phyloP scores from a whole-genome alignment of 2,113 vertebrate species.

The Notechis scutatus region DNA sequence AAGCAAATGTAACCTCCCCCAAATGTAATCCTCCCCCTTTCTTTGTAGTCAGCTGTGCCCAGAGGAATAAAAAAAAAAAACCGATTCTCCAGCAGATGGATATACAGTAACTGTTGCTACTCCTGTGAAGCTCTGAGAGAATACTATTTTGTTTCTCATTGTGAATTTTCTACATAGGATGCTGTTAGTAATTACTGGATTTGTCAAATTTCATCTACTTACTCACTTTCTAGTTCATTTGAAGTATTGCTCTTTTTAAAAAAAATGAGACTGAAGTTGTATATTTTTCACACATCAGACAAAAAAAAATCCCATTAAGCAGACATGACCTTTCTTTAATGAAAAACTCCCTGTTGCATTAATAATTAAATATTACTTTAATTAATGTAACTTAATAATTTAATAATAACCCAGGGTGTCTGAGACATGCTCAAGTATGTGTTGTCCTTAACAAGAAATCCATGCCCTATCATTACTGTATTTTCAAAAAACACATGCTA shows the following conservation, averaged over 20 bases:
- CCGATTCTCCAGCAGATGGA: neutral
- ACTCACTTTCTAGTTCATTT: neutral
- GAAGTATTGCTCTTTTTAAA: neutral
- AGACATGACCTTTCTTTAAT: neutral
- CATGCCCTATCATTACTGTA: neutral
- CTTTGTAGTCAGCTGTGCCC: neutral
- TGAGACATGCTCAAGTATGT: conserved; percentile 13
- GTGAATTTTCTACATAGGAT: neutral
- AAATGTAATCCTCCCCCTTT: too few species aligned
- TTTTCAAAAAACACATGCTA: neutral
- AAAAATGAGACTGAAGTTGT: neutral
- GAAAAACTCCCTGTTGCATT: conserved; percentile 3
- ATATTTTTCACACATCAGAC: neutral
- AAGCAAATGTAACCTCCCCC: neutral
- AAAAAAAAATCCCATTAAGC: neutral
- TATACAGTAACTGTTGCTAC: neutral
- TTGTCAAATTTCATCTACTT: neutral
- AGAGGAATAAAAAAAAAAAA: neutral
- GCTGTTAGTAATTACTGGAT: neutral
- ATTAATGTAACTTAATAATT: neutral
- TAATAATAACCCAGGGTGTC: neutral
- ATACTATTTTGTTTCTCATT: neutral
- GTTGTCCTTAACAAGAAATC: neutral
- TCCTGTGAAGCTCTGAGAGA: neutral
- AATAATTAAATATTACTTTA: neutral